These are phyloP conservation scores for Spinibarbus caldwelli DNA, from an alignment of 2,797 vertebrate genomes.

Conservation along the genomic window DNA sequence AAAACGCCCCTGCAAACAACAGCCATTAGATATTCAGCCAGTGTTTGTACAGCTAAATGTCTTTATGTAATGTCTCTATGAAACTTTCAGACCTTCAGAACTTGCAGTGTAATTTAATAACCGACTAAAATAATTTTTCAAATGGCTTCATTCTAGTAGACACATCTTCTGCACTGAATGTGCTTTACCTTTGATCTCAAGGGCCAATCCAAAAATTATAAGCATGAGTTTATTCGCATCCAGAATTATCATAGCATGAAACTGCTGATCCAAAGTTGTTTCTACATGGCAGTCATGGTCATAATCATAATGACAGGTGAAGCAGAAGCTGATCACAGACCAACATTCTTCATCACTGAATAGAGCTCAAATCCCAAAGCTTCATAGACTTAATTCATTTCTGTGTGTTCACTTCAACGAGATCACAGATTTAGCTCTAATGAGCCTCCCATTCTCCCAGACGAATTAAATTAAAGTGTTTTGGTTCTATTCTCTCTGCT, in stretches of 20 bases:
- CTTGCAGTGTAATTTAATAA: background rate
- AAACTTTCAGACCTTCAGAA: background rate
- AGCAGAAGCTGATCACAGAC: constrained; percentile 17
- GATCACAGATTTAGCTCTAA: constrained; percentile 46
- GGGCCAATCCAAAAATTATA: background rate
- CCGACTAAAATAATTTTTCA: background rate
- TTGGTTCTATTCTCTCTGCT: constrained; percentile 20
- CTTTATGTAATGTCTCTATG: background rate
- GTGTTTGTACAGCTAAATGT: background rate
- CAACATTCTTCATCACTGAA: background rate
- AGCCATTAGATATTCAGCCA: background rate
- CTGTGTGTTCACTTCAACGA: constrained; percentile 17
- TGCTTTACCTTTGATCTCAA: constrained; percentile 12
- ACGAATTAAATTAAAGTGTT: constrained; percentile 43
- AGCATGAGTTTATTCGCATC: background rate
- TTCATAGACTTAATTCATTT: constrained; percentile 36
- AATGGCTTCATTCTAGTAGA: background rate
- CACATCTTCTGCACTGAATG: background rate
- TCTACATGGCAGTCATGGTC: background rate
- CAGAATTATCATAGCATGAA: background rate
- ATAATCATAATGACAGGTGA: constrained; percentile 4
- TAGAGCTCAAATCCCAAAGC: constrained; percentile 18
- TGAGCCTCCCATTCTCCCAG: constrained; percentile 40
- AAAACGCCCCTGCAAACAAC: background rate
- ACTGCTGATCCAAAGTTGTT: background rate